Percentiles rank a stretch among this genome's conserved stretches.
Evolutionary conservation across 2,797 vertebrate species (phyloP).

Genomic region (Gymnodraco acuticeps): DNA sequence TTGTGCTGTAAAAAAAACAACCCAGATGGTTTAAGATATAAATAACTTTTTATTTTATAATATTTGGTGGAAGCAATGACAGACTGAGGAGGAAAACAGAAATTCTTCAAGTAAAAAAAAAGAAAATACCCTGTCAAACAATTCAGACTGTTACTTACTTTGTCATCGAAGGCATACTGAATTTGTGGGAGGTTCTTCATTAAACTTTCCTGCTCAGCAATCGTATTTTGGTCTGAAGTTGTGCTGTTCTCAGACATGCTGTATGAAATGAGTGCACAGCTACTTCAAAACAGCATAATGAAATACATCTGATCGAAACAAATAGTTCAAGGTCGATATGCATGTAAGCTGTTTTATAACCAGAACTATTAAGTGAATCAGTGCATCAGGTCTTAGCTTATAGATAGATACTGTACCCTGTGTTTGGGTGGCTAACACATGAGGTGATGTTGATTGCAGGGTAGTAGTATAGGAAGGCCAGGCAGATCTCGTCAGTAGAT

Average conservation of each 20-base stretch:
- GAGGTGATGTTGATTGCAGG: slow-evolving; percentile 67
- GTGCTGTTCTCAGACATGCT: slow-evolving; percentile 16
- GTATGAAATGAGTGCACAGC: slow-evolving; percentile 23
- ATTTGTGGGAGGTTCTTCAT: slow-evolving; percentile 65
- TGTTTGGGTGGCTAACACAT: slow-evolving; percentile 74
- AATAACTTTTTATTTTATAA: not conserved
- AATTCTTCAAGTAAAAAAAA: not conserved
- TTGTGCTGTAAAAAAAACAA: slow-evolving; percentile 34
- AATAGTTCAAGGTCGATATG: not conserved
- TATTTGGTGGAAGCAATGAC: not conserved
- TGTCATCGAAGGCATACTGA: accelerated
- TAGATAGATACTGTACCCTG: not conserved
- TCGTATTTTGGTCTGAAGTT: slow-evolving; percentile 32
- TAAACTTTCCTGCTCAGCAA: slow-evolving; percentile 62
- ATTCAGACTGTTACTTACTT: slow-evolving; percentile 61
- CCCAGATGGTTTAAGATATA: not conserved
- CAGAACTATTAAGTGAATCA: not conserved
- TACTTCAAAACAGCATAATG: not conserved
- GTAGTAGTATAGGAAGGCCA: slow-evolving; percentile 82
- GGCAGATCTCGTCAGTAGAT: slow-evolving; percentile 82
- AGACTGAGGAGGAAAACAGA: not conserved
- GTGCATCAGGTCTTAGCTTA: slow-evolving; percentile 20
- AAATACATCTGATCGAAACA: not conserved
- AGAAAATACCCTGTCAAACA: not conserved
- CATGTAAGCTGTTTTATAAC: not conserved